Base-by-base conservation (phyloP, 1,140 invertebrate genomes). In the Tribolium castaneum region DNA sequence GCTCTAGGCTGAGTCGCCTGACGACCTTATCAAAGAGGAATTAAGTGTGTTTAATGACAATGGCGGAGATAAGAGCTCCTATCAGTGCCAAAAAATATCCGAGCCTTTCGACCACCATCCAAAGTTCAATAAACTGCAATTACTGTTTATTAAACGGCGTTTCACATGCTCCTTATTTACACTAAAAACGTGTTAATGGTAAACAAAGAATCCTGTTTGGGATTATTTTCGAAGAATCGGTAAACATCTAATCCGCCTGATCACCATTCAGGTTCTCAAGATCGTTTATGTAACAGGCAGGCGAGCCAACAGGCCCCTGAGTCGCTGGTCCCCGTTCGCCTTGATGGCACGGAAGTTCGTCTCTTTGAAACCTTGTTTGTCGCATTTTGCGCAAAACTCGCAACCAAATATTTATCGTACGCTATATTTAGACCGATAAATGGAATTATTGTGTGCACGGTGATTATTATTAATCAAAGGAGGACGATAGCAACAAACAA, bases 161-260 rank as follows among this genome's bases (percentile, higher is more conserved):
- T 45, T 66, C 59, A 66, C 59, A 66, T 66, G 59, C 25, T 66
- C 30, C 6, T 45, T 66, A 66, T 66, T 66, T 66, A 66, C 45
- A 35, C 59, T 66, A n/a, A 14, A 45, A 35, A 16, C 16, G 59
- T 66, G 59, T 66, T 66, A 66, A 66, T 66, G 59, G 59, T 35
- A 66, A 66, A 66, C 59, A 66, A 35, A 66, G 30, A 66, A 35
- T 66, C 59, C 59, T 66, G 59, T 66, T 66, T 66, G 59, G 59
- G 39, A 45, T 45, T 35, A 30, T 25, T 59, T 59, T 59, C 19
- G 54, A 19, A 22, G 19, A 66, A 35, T 35, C 39, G 39, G 59
- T 22, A 14, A 34, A 66, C 30, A 22, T 66, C 59, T n/a, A 66
- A 35, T 66, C 25, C 59, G 59, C 7, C 59, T 35, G 30, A 34